Percentiles rank a stretch among this genome's conserved stretches.
Conservation (phyloP, 2,113 vertebrate genomes). For the Pelecanus crispus region DNA sequence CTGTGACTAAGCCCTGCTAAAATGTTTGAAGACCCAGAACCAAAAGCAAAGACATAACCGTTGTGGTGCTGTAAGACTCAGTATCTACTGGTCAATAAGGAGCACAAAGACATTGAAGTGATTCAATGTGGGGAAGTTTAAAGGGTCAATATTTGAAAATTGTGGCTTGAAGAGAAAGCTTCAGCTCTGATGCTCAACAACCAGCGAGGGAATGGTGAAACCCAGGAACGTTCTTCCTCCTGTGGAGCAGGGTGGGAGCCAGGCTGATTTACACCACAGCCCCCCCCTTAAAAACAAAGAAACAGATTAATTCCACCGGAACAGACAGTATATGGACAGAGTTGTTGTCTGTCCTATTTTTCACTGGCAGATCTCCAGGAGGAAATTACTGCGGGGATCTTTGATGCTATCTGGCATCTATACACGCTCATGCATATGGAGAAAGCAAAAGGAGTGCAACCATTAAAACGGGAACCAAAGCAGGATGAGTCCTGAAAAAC, state of each 20-base stretch:
- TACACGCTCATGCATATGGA: not conserved
- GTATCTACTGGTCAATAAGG: not conserved
- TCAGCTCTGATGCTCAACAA: not conserved
- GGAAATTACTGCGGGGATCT: not conserved
- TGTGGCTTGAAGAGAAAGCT: not conserved
- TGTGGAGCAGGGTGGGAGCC: not conserved
- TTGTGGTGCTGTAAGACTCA: not conserved
- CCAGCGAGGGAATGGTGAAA: not conserved
- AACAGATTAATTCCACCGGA: not conserved
- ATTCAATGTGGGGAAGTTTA: not conserved
- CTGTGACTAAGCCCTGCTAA: not conserved
- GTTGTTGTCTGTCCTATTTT: not conserved
- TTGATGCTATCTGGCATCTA: slow-evolving; percentile 6
- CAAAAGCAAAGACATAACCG: not conserved
- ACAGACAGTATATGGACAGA: not conserved
- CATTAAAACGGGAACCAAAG: not conserved
- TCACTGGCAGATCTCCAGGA: not conserved
- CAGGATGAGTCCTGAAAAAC: not conserved
- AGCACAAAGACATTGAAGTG: not conserved
- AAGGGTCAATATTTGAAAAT: not conserved
- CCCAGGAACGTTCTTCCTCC: not conserved
- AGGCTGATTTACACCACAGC: not conserved
- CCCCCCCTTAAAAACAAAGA: not conserved
- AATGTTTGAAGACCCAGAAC: not conserved
- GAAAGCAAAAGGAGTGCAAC: not conserved